phyloP scores from a whole-genome alignment of 2,888 invertebrate genomes.

The Calephelis perditalis region DNA sequence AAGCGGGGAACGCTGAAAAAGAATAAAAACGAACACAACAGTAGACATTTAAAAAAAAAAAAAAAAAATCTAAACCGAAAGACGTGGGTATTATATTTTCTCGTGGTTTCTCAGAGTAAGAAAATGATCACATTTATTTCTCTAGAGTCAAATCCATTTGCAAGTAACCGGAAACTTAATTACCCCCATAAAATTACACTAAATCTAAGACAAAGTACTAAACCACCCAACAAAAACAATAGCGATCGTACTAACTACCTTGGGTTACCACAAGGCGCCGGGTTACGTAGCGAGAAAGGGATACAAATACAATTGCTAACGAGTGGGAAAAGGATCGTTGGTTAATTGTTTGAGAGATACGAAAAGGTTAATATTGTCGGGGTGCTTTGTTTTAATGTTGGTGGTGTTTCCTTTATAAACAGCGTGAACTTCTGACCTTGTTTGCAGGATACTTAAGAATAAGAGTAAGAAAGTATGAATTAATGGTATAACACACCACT shows the following conservation, averaged over 20 bases:
- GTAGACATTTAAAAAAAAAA: no score
- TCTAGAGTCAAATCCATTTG: neutral
- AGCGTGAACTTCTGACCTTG: neutral
- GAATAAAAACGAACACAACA: no score
- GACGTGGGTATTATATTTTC: no score
- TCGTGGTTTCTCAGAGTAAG: no score
- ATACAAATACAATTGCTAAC: constrained; percentile 15
- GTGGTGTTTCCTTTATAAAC: constrained; percentile 30
- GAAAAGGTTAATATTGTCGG: constrained; percentile 43
- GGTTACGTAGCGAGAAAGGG: constrained; percentile 38
- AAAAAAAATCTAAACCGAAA: no score
- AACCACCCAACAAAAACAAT: constrained; percentile 52
- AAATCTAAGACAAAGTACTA: constrained; percentile 41
- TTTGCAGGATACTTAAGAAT: constrained; percentile 20
- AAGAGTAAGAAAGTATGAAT: neutral
- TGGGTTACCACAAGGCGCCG: constrained; percentile 48
- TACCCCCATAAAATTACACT: constrained; percentile 10
- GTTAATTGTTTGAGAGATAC: constrained; percentile 52
- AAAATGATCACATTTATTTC: neutral
- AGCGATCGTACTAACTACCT: constrained; percentile 60
- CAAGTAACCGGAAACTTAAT: neutral
- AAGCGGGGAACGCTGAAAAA: no score
- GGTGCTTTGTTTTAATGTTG: constrained; percentile 32
- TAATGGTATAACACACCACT: no score
- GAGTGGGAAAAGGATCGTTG: constrained; percentile 31